Evolutionary conservation across 2,888 invertebrate genomes (phyloP).

Genomic region (Eugnorisma glareosa): DNA sequence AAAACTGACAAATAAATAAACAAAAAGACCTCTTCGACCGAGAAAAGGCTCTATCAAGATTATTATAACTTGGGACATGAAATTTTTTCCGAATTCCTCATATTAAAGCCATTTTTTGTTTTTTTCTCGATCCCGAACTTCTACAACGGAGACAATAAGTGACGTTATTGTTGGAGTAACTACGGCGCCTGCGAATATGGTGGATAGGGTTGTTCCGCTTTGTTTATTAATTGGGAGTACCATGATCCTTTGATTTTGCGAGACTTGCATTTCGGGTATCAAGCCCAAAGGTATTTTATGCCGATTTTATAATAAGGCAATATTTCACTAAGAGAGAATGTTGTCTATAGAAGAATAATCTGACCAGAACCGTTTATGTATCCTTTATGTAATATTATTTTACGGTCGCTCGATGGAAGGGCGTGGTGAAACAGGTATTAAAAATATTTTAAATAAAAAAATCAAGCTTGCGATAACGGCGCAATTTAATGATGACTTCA

Average conservation of each 20-base stretch:
- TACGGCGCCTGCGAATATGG: not conserved
- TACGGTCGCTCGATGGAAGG: not conserved
- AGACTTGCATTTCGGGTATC: not conserved
- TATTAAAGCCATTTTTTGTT: too few relatives aligned
- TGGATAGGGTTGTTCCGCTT: not conserved
- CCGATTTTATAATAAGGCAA: not conserved
- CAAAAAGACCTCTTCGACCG: too few relatives aligned
- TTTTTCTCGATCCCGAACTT: too few relatives aligned
- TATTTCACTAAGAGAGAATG: not conserved
- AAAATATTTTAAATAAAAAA: not conserved
- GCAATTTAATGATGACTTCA: slow-evolving; percentile 12
- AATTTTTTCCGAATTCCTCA: too few relatives aligned
- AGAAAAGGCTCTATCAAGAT: too few relatives aligned
- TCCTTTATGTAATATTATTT: not conserved
- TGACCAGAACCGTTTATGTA: not conserved
- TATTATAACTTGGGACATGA: too few relatives aligned
- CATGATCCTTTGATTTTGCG: not conserved
- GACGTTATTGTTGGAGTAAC: too few relatives aligned
- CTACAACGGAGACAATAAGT: too few relatives aligned
- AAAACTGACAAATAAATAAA: too few relatives aligned
- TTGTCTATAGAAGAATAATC: not conserved
- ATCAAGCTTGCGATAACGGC: not conserved
- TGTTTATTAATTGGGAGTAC: not conserved
- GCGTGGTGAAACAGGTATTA: slow-evolving; percentile 27
- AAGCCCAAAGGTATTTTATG: not conserved